Conservation (phyloP, 2,888 invertebrate species). For the Oligia strigilis region DNA sequence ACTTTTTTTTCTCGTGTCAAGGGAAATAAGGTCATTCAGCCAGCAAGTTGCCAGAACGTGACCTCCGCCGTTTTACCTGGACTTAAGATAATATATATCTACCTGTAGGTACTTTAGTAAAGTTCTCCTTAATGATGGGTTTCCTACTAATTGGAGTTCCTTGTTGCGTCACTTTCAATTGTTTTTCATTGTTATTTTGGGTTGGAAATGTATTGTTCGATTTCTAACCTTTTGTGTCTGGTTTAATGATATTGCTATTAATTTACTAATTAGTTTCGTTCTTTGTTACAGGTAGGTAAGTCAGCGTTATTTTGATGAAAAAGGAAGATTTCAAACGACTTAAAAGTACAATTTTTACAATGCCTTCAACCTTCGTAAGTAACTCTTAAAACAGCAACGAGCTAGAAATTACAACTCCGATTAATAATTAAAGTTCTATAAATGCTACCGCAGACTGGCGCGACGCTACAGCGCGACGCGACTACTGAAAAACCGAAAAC, state of each 20-base stretch:
- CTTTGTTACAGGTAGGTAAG: constrained; percentile 59
- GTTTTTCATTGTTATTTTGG: constrained; percentile 34
- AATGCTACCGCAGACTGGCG: too few species aligned
- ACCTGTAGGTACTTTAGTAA: constrained; percentile 20
- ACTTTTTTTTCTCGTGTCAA: constrained; percentile 37
- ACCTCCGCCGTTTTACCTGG: constrained; percentile 48
- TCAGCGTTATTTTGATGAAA: neutral
- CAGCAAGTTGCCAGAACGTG: constrained; percentile 54
- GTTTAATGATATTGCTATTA: constrained; percentile 20
- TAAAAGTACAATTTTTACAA: neutral
- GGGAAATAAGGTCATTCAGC: constrained; percentile 41
- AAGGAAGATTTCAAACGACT: neutral
- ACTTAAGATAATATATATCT: constrained; percentile 17
- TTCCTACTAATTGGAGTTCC: constrained; percentile 52
- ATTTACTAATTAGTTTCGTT: constrained; percentile 31
- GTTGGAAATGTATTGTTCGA: constrained; percentile 34
- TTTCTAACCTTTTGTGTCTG: constrained; percentile 18
- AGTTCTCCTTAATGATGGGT: constrained; percentile 37
- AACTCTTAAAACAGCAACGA: neutral
- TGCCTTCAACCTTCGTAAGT: neutral
- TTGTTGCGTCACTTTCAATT: constrained; percentile 27
- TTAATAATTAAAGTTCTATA: neutral
- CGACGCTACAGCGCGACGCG: too few species aligned
- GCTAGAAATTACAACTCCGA: neutral
- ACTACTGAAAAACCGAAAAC: too few species aligned